Evolutionary conservation across 92 coral and sea anemone species (phyloP).

Genomic region (Phenganax subtilis): DNA sequence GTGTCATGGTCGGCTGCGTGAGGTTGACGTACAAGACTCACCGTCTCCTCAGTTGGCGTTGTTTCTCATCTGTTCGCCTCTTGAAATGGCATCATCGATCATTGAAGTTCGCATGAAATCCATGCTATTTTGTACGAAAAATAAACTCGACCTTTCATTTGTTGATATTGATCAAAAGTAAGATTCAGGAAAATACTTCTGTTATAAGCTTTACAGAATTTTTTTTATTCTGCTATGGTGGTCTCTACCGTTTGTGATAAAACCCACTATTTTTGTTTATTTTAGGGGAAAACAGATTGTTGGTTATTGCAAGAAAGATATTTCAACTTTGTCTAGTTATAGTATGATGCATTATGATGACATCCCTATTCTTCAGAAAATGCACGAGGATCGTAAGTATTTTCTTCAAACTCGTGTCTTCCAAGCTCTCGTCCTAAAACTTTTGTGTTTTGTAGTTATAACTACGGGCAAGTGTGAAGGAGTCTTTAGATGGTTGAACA

Average conservation of each 20-base stretch:
- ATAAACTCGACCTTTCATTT: slow-evolving; percentile 91
- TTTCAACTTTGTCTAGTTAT: slow-evolving; percentile 87
- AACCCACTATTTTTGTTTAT: background rate
- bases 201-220: too few relatives aligned
- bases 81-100: slow-evolving; percentile 83
- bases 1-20: slow-evolving; percentile 93
- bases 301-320: slow-evolving; percentile 92
- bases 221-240: background rate
- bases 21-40: slow-evolving; percentile 78
- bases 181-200: slow-evolving; percentile 20
- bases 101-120: slow-evolving; percentile 87
- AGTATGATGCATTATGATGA: slow-evolving; percentile 99
- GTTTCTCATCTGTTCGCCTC: slow-evolving; percentile 88
- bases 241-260: background rate
- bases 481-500: slow-evolving; percentile 84
- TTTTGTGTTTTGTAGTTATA: slow-evolving; percentile 55
- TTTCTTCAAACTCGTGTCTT: background rate
- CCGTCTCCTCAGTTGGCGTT: slow-evolving; percentile 72
- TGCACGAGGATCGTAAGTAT: slow-evolving; percentile 85
- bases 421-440: background rate
- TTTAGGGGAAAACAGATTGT: slow-evolving; percentile 86
- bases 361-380: slow-evolving; percentile 69
- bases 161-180: slow-evolving; percentile 98
- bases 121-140: slow-evolving; percentile 91
- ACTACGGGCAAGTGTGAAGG: slow-evolving; percentile 95